phyloP scores from a whole-genome alignment of 2,888 invertebrate genomes.

The Ischnura elegans region DNA sequence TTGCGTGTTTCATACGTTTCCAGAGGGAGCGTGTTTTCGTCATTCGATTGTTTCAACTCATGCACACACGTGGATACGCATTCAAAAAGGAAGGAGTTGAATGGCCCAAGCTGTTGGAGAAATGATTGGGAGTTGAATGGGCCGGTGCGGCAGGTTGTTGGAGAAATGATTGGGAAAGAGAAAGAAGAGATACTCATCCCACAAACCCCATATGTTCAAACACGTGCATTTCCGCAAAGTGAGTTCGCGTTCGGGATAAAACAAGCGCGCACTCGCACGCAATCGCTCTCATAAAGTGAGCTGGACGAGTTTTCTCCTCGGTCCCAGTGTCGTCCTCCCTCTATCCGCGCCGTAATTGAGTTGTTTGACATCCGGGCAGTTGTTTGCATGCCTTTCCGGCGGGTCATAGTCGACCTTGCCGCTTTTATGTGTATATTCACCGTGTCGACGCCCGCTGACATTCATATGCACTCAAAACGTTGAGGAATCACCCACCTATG shows the following conservation, averaged over 20 bases:
- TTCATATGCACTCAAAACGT: background rate
- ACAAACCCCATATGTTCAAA: background rate
- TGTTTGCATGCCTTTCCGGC: background rate
- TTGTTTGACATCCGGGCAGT: conserved; percentile 29
- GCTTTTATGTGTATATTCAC: too few species aligned
- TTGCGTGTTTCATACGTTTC: background rate
- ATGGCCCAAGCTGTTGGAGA: background rate
- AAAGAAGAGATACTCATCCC: background rate
- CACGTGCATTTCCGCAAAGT: background rate
- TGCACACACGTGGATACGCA: too few species aligned
- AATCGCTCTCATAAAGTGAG: background rate
- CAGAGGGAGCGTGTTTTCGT: background rate
- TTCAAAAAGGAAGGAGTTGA: too few species aligned
- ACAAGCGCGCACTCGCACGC: too few species aligned
- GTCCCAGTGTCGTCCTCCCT: background rate
- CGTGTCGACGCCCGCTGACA: too few species aligned
- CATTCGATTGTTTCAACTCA: too few species aligned
- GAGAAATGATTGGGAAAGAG: background rate
- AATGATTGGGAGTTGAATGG: too few species aligned
- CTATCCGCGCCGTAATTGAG: conserved; percentile 23
- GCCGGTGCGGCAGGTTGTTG: background rate
- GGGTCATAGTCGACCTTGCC: background rate
- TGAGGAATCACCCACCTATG: background rate
- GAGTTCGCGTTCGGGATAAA: background rate
- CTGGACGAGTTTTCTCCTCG: background rate